These are phyloP conservation scores for Seriola dumerili DNA, from an alignment of 2,113 vertebrate genomes.

Conservation along the genomic window DNA sequence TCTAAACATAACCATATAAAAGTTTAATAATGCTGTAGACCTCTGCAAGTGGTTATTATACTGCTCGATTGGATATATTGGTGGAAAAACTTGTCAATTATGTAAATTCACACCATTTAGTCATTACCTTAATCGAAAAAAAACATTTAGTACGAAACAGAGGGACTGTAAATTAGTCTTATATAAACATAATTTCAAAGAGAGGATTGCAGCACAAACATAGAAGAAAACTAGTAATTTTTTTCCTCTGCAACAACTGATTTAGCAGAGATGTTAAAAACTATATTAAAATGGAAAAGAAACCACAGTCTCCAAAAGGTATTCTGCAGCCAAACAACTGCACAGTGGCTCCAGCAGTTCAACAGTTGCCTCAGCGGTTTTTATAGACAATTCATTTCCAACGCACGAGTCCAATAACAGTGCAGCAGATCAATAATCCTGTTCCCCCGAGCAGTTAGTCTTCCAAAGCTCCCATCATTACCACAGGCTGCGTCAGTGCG, in stretches of 20 bases:
- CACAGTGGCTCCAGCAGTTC: not conserved
- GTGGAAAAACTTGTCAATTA: not conserved
- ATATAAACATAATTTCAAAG: not conserved
- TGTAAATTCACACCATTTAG: not conserved
- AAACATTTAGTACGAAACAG: no score
- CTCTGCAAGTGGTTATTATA: not conserved
- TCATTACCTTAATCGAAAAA: not conserved
- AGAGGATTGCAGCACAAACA: not conserved
- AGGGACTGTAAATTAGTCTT: no score
- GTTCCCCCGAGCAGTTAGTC: not conserved
- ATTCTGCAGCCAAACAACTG: not conserved
- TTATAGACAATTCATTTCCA: constrained; percentile 12
- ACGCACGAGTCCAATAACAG: constrained; percentile 23
- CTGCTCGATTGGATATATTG: not conserved
- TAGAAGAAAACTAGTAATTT: not conserved
- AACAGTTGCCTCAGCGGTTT: not conserved
- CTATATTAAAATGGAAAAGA: not conserved
- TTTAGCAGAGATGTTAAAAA: not conserved
- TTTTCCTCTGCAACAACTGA: not conserved
- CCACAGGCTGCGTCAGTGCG: not conserved
- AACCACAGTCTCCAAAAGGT: not conserved
- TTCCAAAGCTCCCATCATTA: constrained; percentile 36
- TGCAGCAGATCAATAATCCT: constrained; percentile 31
- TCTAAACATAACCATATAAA: not conserved
- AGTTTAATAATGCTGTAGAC: no score